Base-by-base conservation (phyloP, 2,888 invertebrate genomes). In the Spilarctia lutea region DNA sequence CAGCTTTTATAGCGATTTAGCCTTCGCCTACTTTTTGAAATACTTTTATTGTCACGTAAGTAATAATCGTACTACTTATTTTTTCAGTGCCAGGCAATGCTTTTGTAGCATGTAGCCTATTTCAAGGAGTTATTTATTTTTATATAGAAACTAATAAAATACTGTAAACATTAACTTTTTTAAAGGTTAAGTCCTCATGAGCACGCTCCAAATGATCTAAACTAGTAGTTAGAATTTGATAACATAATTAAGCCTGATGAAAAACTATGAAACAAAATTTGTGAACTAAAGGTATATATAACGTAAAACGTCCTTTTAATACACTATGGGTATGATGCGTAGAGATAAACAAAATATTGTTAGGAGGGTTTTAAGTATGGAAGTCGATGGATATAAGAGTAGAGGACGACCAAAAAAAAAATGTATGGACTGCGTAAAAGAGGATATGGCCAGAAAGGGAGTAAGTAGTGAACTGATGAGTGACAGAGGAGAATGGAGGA, bases 11-110 rank as follows among this genome's bases (percentile, higher is more conserved):
- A 63, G 8, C 8, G 30, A 18, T 30, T 30, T 16, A 18, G 30
- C 63, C 65, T 66, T 66, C 11, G 39, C 65, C 35, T 66, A 66
- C 65, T 66, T 66, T 24, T 35, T 65, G 1, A 39, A 35, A 65
- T 39, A 35, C 10, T 35, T n/a, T 35, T 65, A 35, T 65, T 35
- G 65, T 65, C 65, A 66, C 65, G 65, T 33, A 66, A 66, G 39
- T 27, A 39, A 39, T 66, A n/a, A n/a, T 39, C 13, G 65, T n/a
- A n/a, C 11, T 35, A 66, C n/a, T 66, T 35, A 35, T 24, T 66
- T 66, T 33, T 66, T 39, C 13, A 33, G 24, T n/a, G n/a, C 0
- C 20, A 39, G 35, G 39, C n/a, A 33, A 66, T 66, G 65, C 1
- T 30, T 30, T 3, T 10, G 65, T 33, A 65, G 35, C 65, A 35